A percentile compares a stretch with the other conserved stretches of the same genome.
Evolutionary conservation across 2,113 vertebrate species (phyloP).

Genomic region (Macquaria ambigua): DNA sequence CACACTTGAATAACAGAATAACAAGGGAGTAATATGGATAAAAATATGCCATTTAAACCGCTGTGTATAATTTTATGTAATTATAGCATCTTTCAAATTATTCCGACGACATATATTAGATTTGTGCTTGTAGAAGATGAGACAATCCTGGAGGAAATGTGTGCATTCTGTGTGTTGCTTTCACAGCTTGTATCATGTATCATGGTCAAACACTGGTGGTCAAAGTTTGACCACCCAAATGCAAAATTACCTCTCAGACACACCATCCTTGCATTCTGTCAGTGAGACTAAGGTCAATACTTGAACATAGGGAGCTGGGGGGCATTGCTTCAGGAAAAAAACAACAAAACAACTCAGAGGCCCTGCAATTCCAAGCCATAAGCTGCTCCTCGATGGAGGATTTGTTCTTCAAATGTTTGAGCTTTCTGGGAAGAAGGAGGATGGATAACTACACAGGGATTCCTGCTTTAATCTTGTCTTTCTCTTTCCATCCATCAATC

Average conservation of each 20-base stretch:
- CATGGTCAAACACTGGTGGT: not conserved
- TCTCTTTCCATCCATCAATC: slow-evolving; percentile 19
- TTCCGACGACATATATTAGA: not conserved
- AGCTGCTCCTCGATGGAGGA: slow-evolving; percentile 14
- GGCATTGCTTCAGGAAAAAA: slow-evolving; percentile 23
- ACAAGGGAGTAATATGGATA: too few relatives aligned
- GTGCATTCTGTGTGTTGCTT: not conserved
- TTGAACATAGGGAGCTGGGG: not conserved
- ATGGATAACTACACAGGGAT: slow-evolving; percentile 27
- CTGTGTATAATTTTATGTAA: not conserved
- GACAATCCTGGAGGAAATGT: not conserved
- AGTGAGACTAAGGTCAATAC: not conserved
- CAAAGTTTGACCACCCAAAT: not conserved
- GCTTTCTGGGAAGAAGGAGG: slow-evolving; percentile 15
- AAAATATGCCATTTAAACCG: not conserved
- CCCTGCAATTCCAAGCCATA: not conserved
- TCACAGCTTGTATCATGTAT: not conserved
- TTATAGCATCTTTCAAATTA: not conserved
- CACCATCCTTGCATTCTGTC: not conserved
- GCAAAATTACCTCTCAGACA: not conserved
- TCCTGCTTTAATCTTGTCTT: slow-evolving; percentile 46
- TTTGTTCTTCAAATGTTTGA: slow-evolving; percentile 39
- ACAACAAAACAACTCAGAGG: slow-evolving; percentile 9
- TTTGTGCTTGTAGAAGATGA: not conserved
- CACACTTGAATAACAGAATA: too few relatives aligned